These are phyloP conservation scores for Zootoca vivipara DNA, from an alignment of 2,113 vertebrate genomes.

Conservation along the genomic window DNA sequence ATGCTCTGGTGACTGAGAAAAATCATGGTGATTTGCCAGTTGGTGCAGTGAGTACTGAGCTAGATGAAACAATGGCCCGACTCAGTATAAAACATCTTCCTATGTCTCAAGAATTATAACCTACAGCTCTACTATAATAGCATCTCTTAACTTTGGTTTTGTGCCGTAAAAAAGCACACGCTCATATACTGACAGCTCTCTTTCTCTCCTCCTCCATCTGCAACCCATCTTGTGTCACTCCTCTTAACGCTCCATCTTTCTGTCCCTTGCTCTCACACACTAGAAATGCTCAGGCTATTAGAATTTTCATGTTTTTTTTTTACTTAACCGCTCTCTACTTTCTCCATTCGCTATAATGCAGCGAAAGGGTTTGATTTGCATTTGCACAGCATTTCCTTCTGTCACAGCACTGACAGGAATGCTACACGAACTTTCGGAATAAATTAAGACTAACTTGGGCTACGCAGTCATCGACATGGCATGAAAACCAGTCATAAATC, in stretches of 20 bases:
- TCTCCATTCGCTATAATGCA: not conserved
- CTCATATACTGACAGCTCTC: not conserved
- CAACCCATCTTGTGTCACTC: not conserved
- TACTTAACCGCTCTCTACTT: not conserved
- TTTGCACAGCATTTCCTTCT: not conserved
- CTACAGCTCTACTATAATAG: not conserved
- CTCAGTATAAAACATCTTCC: not conserved
- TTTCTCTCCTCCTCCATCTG: not conserved
- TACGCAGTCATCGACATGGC: not conserved
- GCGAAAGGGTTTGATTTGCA: not conserved
- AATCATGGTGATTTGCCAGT: not conserved
- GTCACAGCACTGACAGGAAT: not conserved
- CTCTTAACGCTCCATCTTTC: not conserved
- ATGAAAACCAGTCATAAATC: not conserved
- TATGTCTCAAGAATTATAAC: not conserved
- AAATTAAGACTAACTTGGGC: not conserved
- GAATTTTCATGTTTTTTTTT: not conserved
- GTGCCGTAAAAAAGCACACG: not conserved
- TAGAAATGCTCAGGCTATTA: not conserved
- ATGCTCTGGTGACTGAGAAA: not conserved
- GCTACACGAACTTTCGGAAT: not conserved
- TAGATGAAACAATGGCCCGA: not conserved
- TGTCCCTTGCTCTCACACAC: no score
- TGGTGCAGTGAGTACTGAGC: not conserved
- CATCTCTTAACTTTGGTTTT: not conserved